These are phyloP conservation scores for Thymelicus lineola DNA, from an alignment of 2,888 invertebrate genomes.

Conservation along the genomic window DNA sequence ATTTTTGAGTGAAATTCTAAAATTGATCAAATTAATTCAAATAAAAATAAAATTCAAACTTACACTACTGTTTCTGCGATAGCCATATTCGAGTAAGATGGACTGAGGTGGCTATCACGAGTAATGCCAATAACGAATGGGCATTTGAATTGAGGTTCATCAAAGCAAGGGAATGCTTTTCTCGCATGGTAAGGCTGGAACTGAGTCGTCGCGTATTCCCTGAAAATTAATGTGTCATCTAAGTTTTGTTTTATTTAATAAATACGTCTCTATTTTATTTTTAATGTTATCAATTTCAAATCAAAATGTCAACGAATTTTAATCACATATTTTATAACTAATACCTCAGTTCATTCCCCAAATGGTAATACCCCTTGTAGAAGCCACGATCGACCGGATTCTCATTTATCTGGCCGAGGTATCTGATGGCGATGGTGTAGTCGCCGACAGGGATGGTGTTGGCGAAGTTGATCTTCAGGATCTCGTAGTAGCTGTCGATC, in stretches of 20 bases:
- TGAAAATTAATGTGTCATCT: conserved; percentile 53
- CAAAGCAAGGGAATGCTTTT: conserved; percentile 94
- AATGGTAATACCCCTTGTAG: conserved; percentile 74
- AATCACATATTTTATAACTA: too few species aligned
- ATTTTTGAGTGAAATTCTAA: too few species aligned
- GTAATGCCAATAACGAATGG: conserved; percentile 88
- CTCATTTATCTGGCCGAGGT: conserved; percentile 64
- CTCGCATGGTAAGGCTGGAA: conserved; percentile 92
- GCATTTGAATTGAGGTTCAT: conserved; percentile 93
- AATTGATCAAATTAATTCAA: too few species aligned
- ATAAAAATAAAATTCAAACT: conserved; percentile 49
- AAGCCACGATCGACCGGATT: conserved; percentile 76
- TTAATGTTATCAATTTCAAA: too few species aligned
- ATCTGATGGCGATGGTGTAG: conserved; percentile 64
- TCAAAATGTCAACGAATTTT: too few species aligned
- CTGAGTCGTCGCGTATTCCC: conserved; percentile 87
- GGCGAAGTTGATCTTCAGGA: conserved; percentile 65
- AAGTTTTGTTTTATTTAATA: too few species aligned
- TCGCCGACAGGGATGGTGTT: conserved; percentile 55
- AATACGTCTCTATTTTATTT: too few species aligned
- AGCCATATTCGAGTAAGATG: conserved; percentile 88
- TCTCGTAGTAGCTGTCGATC: conserved; percentile 65
- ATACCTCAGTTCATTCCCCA: conserved; percentile 59
- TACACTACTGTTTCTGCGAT: conserved; percentile 60
- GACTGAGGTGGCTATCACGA: conserved; percentile 78